These are phyloP conservation scores for Manduca sexta DNA, from an alignment of 1,140 invertebrate genomes.

Conservation along the genomic window DNA sequence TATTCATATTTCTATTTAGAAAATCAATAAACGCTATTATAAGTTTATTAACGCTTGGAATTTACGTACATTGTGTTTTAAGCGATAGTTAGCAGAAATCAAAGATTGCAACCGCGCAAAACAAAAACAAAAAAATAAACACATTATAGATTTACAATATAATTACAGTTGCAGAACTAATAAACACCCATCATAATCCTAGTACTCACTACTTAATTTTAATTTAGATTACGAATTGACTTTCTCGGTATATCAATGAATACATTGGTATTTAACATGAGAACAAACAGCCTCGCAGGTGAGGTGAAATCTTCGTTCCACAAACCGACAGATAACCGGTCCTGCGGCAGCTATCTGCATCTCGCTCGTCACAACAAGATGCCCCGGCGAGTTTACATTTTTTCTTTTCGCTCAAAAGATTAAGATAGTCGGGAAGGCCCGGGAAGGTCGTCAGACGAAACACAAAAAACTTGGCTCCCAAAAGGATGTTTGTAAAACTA, in stretches of 20 bases:
- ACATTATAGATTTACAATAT: too few species aligned
- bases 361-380: slow-evolving; percentile 8
- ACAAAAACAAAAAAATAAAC: too few species aligned
- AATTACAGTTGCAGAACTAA: neutral
- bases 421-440: neutral
- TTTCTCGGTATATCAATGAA: slow-evolving; percentile 26
- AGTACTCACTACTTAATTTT: slow-evolving; percentile 22
- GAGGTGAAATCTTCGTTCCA: slow-evolving; percentile 50
- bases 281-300: slow-evolving; percentile 7
- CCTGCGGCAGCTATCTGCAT: slow-evolving; percentile 11
- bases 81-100: too few species aligned
- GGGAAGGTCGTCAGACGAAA: neutral
- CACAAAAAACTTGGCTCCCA: too few species aligned
- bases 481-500: too few species aligned
- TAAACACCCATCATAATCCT: neutral
- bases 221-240: slow-evolving; percentile 17
- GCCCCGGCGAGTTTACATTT: neutral
- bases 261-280: slow-evolving; percentile 15
- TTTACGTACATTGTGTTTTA: too few species aligned
- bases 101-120: too few species aligned
- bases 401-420: neutral
- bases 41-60: too few species aligned
- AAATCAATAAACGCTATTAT: too few species aligned
- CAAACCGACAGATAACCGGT: slow-evolving; percentile 36
- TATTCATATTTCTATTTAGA: too few species aligned